Conservation (phyloP, 2,797 vertebrate species). For the Tangara arthus region DNA sequence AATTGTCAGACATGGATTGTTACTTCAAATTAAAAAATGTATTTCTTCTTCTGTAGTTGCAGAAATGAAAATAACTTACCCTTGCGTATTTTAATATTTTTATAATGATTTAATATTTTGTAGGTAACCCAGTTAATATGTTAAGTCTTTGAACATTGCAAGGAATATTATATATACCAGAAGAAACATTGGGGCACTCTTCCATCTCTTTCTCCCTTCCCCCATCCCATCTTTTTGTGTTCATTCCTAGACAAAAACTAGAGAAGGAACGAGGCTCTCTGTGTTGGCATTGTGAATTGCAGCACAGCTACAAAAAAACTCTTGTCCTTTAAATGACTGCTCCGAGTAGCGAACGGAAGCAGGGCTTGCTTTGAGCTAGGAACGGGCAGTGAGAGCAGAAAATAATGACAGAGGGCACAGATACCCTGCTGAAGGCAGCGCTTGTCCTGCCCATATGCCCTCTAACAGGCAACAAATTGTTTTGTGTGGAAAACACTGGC, state of each 20-base stretch:
- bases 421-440: conserved; percentile 26
- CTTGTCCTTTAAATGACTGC: conserved; percentile 10
- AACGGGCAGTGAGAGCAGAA: neutral
- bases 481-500: conserved; percentile 16
- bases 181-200: neutral
- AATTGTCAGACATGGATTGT: neutral
- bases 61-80: neutral
- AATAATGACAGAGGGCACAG: conserved; percentile 49
- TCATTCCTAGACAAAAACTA: neutral
- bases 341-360: neutral
- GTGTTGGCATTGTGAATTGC: neutral
- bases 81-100: neutral
- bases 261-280: neutral
- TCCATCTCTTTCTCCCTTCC: neutral
- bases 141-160: neutral
- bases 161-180: rapidly evolving
- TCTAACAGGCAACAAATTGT: conserved; percentile 48
- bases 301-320: conserved; percentile 1
- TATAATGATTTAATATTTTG: neutral
- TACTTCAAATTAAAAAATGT: neutral
- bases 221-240: neutral
- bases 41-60: neutral
- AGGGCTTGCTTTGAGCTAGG: conserved; percentile 31
- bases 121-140: neutral
- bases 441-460: conserved; percentile 37